Conservation (phyloP, 2,113 vertebrate genomes). For the Saimiri boliviensis region DNA sequence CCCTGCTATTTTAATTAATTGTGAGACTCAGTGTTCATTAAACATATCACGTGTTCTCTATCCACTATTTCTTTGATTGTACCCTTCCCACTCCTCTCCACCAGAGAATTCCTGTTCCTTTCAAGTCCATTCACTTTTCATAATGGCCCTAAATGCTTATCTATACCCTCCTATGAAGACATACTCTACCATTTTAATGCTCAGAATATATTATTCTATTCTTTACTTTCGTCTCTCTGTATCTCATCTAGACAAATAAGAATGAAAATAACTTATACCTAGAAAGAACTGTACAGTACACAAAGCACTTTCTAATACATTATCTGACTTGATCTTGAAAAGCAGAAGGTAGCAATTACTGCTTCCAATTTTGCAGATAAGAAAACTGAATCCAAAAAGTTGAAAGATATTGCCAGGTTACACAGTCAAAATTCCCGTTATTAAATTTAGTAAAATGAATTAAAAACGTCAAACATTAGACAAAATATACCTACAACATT, state of each 20-base stretch:
- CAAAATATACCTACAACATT: background rate
- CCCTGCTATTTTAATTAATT: background rate
- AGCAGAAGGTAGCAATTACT: background rate
- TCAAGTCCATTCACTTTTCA: background rate
- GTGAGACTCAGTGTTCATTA: background rate
- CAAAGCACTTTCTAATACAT: background rate
- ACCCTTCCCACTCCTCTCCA: background rate
- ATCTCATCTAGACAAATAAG: background rate
- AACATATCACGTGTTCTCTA: background rate
- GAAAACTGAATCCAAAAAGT: background rate
- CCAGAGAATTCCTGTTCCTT: background rate
- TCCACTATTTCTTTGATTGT: background rate
- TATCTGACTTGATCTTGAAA: background rate
- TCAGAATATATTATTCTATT: background rate
- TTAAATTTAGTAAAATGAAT: background rate
- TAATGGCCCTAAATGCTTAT: background rate
- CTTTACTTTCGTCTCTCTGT: background rate
- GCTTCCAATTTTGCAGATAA: background rate
- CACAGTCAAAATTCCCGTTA: background rate
- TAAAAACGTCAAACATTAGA: slow-evolving; percentile 10
- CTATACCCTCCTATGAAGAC: background rate
- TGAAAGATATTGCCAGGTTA: background rate
- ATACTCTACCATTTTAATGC: background rate
- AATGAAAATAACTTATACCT: background rate
- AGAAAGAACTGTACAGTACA: background rate